These are phyloP conservation scores for Catharus ustulatus DNA, from an alignment of 2,797 vertebrate genomes.

Conservation along the genomic window DNA sequence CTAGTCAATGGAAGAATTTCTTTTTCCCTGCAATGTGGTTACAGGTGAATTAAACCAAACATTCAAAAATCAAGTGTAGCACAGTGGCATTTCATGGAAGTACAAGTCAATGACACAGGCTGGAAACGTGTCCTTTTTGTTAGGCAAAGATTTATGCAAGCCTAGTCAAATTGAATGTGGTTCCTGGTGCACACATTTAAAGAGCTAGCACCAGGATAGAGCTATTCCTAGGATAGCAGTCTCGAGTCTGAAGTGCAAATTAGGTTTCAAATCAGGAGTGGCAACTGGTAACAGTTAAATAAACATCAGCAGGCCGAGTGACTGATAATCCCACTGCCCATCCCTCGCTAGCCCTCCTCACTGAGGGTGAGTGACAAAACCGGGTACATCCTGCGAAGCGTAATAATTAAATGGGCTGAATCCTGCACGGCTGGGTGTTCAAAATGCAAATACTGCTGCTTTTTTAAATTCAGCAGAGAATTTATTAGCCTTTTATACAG, in stretches of 20 bases:
- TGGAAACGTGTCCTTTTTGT: neutral
- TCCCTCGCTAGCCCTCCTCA: neutral
- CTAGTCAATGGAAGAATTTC: neutral
- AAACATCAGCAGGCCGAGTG: neutral
- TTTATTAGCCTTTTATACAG: constrained; percentile 16
- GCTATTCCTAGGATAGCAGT: neutral
- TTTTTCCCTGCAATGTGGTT: neutral
- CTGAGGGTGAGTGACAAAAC: neutral
- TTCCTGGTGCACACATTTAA: neutral
- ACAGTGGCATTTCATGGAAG: neutral
- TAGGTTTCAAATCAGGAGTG: neutral
- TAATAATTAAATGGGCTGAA: constrained; percentile 32
- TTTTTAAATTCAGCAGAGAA: constrained; percentile 1
- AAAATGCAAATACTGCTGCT: constrained; percentile 38
- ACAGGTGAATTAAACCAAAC: constrained; percentile 2
- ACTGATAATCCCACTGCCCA: neutral
- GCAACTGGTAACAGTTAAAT: neutral
- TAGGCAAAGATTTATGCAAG: neutral
- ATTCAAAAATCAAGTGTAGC: neutral
- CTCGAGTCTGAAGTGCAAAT: neutral
- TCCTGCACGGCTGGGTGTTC: neutral
- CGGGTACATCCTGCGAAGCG: neutral
- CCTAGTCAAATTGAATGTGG: neutral
- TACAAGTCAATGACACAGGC: neutral
- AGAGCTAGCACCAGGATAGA: neutral